A percentile compares a stretch with the other conserved stretches of the same genome.
phyloP scores from a whole-genome alignment of 2,797 vertebrate species.

The Liasis olivaceus region DNA sequence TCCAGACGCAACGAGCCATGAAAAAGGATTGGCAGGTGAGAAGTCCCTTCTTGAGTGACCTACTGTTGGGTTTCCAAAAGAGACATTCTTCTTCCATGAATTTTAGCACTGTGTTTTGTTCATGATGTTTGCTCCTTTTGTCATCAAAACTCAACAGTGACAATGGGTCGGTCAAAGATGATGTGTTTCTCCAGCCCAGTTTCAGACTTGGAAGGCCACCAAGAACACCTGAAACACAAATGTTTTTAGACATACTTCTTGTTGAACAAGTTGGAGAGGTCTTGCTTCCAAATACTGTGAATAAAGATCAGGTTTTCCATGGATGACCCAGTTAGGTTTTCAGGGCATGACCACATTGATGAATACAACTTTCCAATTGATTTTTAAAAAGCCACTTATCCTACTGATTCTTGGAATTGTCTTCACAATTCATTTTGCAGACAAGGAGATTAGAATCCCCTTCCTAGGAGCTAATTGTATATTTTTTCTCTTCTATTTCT shows the following conservation, averaged over 20 bases:
- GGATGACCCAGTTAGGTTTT: not conserved
- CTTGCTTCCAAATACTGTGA: no score
- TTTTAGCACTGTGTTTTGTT: slow-evolving; percentile 72
- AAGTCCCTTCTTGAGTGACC: slow-evolving; percentile 51
- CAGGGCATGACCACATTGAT: not conserved
- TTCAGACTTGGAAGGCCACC: slow-evolving; percentile 64
- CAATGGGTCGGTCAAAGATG: slow-evolving; percentile 70
- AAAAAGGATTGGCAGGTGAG: slow-evolving; percentile 92
- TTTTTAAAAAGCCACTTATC: not conserved
- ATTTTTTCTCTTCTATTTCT: not conserved
- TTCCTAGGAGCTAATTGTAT: not conserved
- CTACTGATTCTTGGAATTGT: slow-evolving; percentile 31
- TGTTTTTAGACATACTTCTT: slow-evolving; percentile 7
- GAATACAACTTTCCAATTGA: slow-evolving; percentile 3
- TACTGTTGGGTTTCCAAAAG: slow-evolving; percentile 42
- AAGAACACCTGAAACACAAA: slow-evolving; percentile 71
- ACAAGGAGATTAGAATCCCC: slow-evolving; percentile 7
- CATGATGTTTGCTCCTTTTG: slow-evolving; percentile 67
- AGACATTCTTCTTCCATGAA: slow-evolving; percentile 54
- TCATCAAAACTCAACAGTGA: slow-evolving; percentile 73
- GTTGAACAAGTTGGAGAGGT: no score
- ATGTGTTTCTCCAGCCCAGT: slow-evolving; percentile 71
- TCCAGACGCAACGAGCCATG: slow-evolving; percentile 81
- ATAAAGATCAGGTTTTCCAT: no score
- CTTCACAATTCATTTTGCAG: slow-evolving; percentile 3